phyloP scores from a whole-genome alignment of 2,888 invertebrate species.

The Baccha elongata region DNA sequence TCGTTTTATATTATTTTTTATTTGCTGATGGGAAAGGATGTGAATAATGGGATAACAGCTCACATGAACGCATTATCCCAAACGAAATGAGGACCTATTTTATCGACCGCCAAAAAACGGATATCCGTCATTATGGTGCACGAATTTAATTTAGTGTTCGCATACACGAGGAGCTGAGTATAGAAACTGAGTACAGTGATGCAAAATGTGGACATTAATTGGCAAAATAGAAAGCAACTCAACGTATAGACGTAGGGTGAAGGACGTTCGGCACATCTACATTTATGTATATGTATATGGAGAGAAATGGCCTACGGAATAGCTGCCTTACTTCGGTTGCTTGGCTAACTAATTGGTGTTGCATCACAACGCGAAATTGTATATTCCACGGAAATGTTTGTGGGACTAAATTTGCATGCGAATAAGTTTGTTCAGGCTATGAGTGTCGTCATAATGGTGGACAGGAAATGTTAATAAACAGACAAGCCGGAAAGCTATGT shows the following conservation, averaged over 20 bases:
- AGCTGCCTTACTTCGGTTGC: conserved; percentile 36
- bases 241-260: background rate
- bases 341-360: conserved; percentile 62
- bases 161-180: conserved; percentile 5
- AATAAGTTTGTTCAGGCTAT: conserved; percentile 36
- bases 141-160: conserved; percentile 62
- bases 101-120: conserved; percentile 58
- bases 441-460: conserved; percentile 37
- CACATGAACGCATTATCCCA: background rate
- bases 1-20: background rate
- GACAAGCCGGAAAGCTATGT: conserved; percentile 45
- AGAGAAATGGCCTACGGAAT: conserved; percentile 46
- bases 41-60: conserved; percentile 55
- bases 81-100: conserved; percentile 26
- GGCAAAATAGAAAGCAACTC: conserved; percentile 43
- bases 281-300: background rate
- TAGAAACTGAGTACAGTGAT: background rate
- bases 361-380: conserved; percentile 48
- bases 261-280: background rate
- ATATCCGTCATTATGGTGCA: conserved; percentile 67
- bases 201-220: conserved; percentile 57
- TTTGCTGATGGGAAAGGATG: conserved; percentile 40
- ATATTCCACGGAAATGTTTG: conserved; percentile 42
- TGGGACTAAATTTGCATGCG: conserved; percentile 53
- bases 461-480: conserved; percentile 59